Evolutionary conservation across 2,113 vertebrate genomes (phyloP).

Genomic region (Nyctibius bracteatus): DNA sequence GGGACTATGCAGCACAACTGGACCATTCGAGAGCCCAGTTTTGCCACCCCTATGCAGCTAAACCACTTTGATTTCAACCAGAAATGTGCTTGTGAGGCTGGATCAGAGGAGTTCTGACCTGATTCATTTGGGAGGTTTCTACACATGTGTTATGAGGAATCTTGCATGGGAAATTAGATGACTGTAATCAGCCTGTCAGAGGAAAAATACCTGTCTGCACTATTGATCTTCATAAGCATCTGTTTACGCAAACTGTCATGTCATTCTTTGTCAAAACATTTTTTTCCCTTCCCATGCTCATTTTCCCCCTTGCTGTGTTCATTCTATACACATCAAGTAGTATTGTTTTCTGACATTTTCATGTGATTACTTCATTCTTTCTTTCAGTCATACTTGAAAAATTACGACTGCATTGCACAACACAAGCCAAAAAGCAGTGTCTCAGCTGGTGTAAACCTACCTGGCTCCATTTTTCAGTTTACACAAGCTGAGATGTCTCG

Average conservation of each 20-base stretch:
- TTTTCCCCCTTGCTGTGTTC: background rate
- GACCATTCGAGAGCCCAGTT: background rate
- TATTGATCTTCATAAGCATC: background rate
- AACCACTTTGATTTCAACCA: background rate
- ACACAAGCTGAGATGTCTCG: background rate
- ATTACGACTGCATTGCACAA: background rate
- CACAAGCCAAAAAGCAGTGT: background rate
- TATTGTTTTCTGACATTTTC: constrained; percentile 3
- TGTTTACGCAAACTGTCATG: background rate
- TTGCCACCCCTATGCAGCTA: constrained; percentile 14
- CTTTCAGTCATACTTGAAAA: constrained; percentile 40
- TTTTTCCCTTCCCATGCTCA: background rate
- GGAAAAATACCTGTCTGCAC: background rate
- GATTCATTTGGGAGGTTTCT: background rate
- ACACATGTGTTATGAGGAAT: background rate
- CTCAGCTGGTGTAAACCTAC: background rate
- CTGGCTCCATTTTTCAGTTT: background rate
- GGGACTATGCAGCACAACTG: constrained; percentile 44
- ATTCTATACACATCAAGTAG: background rate
- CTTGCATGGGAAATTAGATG: background rate
- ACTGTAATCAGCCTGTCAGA: background rate
- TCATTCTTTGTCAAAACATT: background rate
- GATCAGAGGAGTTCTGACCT: background rate
- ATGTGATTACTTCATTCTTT: background rate
- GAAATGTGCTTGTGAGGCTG: background rate